Conservation (phyloP, 2,797 vertebrate species). For the Alosa sapidissima region DNA sequence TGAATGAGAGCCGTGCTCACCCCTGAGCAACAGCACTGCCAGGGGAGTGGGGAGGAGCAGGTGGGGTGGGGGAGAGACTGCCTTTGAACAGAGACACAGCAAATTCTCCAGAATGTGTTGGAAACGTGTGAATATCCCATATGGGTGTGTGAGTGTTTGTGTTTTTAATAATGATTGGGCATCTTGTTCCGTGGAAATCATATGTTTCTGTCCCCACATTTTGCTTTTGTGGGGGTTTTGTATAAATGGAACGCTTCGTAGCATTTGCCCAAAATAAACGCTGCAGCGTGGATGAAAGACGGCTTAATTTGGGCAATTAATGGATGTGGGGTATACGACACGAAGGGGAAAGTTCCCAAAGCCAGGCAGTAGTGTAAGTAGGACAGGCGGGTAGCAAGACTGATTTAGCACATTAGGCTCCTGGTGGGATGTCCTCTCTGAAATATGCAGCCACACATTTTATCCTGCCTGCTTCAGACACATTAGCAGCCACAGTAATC, state of each 20-base stretch:
- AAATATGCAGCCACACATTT: conserved; percentile 64
- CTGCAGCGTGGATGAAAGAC: conserved; percentile 38
- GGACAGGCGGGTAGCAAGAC: conserved; percentile 57
- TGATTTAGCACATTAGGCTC: conserved; percentile 63
- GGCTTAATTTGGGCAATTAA: conserved; percentile 42
- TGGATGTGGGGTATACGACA: conserved; percentile 38
- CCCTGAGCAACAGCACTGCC: conserved; percentile 52
- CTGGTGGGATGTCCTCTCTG: conserved; percentile 60
- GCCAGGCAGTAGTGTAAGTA: conserved; percentile 58
- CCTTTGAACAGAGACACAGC: conserved; percentile 43
- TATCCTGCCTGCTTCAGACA: conserved; percentile 56
- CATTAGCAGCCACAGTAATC: conserved; percentile 64
- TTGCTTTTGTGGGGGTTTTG: not conserved
- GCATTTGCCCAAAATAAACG: conserved; percentile 36
- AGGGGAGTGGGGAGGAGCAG: conserved; percentile 45
- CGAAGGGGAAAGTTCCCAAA: conserved; percentile 46
- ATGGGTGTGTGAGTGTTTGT: conserved; percentile 15
- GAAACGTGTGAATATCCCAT: not conserved
- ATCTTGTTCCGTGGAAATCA: not conserved
- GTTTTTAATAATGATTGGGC: not conserved
- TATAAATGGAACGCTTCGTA: conserved; percentile 15
- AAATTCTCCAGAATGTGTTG: conserved; percentile 25
- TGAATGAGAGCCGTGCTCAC: conserved; percentile 55
- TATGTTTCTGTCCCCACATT: not conserved
- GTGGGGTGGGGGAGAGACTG: conserved; percentile 26